Evolutionary conservation across 2,888 invertebrate genomes (phyloP).

Genomic region (Clivina fossor): DNA sequence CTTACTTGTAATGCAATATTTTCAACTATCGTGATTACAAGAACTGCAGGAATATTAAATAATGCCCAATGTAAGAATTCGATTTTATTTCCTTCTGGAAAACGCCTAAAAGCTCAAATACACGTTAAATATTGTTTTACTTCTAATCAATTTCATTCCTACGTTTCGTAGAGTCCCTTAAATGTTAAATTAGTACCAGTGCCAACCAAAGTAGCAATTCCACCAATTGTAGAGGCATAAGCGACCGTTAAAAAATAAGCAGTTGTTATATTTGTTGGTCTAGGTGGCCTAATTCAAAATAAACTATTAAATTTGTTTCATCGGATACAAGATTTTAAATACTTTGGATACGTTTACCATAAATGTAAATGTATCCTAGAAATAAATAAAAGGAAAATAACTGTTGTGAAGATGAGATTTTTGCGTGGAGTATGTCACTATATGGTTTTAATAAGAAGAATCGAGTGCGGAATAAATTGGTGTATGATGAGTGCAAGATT

Average conservation of each 20-base stretch:
- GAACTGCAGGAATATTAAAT: slow-evolving; percentile 4
- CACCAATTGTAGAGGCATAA: slow-evolving; percentile 55
- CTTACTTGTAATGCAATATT: slow-evolving; percentile 11
- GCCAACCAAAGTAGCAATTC: slow-evolving; percentile 57
- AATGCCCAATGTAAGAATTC: slow-evolving; percentile 21
- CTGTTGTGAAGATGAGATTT: too few species aligned
- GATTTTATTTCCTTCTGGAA: slow-evolving; percentile 17
- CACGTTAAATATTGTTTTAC: too few species aligned
- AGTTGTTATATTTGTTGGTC: slow-evolving; percentile 50
- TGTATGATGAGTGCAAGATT: too few species aligned
- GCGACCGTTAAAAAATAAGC: slow-evolving; percentile 53
- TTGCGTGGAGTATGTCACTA: too few species aligned
- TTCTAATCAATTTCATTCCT: too few species aligned
- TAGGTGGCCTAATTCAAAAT: slow-evolving; percentile 46
- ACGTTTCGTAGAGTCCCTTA: slow-evolving; percentile 53
- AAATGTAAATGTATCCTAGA: too few species aligned
- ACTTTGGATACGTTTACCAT: too few species aligned
- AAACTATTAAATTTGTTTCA: too few species aligned
- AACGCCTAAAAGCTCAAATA: slow-evolving; percentile 15
- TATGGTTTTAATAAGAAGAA: too few species aligned
- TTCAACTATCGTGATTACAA: background rate
- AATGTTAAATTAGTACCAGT: slow-evolving; percentile 56
- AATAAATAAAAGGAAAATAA: too few species aligned
- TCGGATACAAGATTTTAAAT: too few species aligned
- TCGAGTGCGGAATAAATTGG: too few species aligned